Percentiles rank a stretch among this genome's conserved stretches.
phyloP scores from a whole-genome alignment of 2,113 vertebrate genomes.

The Zapus hudsonius region DNA sequence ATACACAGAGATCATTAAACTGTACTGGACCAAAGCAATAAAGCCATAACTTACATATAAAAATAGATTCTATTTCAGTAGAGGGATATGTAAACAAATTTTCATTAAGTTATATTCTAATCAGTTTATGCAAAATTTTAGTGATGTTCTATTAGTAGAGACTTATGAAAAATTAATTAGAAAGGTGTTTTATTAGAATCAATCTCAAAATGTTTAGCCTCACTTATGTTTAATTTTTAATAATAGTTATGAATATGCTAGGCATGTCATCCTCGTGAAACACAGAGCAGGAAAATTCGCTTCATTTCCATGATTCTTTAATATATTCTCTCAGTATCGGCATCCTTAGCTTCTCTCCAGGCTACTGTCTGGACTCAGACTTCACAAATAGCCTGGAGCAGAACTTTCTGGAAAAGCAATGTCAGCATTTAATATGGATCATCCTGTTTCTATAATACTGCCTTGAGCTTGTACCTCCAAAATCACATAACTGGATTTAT shows the following conservation, averaged over 20 bases:
- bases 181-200: slow-evolving; percentile 9
- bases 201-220: neutral
- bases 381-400: slow-evolving; percentile 19
- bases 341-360: neutral
- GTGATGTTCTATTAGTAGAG: neutral
- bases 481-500: slow-evolving; percentile 60
- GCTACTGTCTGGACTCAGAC: neutral
- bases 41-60: neutral
- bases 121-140: slow-evolving; percentile 19
- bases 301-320: neutral
- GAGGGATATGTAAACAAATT: neutral
- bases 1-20: neutral
- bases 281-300: neutral
- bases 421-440: slow-evolving; percentile 35
- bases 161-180: neutral
- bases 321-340: neutral
- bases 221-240: neutral
- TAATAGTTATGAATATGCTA: slow-evolving; percentile 46
- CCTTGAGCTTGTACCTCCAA: slow-evolving; percentile 34
- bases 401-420: slow-evolving; percentile 33
- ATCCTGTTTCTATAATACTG: neutral
- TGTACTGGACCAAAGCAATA: neutral
- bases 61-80: neutral
- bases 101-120: slow-evolving; percentile 17
- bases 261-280: neutral